phyloP scores from a whole-genome alignment of 1,140 invertebrate genomes.

The Bombus sibiricus region DNA sequence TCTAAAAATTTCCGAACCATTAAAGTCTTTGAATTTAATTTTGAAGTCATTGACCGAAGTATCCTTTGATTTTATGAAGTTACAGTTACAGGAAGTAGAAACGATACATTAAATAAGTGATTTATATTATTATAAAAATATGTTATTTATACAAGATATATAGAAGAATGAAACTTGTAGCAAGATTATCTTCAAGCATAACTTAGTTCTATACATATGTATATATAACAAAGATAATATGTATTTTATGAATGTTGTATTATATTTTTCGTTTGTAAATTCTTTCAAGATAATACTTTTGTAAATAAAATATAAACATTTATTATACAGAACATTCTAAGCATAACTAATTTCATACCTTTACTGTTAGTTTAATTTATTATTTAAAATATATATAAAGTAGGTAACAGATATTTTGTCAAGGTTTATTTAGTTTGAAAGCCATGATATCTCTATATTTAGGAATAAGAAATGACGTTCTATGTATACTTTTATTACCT shows the following conservation, averaged over 20 bases:
- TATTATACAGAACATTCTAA: neutral
- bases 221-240: neutral
- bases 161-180: neutral
- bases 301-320: neutral
- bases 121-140: neutral
- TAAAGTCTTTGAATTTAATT: neutral
- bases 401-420: neutral
- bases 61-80: neutral
- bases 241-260: neutral
- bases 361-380: neutral
- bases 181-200: neutral
- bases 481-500: neutral
- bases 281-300: neutral
- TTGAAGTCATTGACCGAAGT: conserved; percentile 47
- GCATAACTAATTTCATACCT: neutral
- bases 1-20: neutral
- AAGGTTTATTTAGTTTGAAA: neutral
- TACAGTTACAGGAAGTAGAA: neutral
- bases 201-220: neutral
- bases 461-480: neutral
- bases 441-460: conserved; percentile 2
- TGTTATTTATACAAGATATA: neutral
- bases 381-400: neutral
- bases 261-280: neutral
- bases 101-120: neutral